A percentile compares a stretch with the other conserved stretches of the same genome.
Evolutionary conservation across 1,140 invertebrate species (phyloP).

Genomic region (Scaptomyza pallida): DNA sequence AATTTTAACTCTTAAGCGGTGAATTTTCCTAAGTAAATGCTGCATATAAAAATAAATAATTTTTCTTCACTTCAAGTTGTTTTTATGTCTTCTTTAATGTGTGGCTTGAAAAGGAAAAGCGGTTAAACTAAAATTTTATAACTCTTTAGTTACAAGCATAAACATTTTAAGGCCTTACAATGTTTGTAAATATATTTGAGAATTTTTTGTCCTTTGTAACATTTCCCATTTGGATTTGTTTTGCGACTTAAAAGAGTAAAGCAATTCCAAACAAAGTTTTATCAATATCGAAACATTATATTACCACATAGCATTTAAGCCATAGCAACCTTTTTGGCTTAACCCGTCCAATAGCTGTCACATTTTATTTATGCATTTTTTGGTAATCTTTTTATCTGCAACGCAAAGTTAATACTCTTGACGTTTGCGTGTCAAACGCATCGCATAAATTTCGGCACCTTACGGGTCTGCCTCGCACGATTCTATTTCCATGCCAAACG

Average conservation of each 20-base stretch:
- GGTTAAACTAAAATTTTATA: too few species aligned
- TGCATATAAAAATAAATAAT: too few species aligned
- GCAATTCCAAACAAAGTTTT: not conserved
- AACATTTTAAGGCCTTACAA: too few species aligned
- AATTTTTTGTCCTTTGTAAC: too few species aligned
- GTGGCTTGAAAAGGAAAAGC: too few species aligned
- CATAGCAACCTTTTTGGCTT: not conserved
- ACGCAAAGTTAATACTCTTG: constrained; percentile 5
- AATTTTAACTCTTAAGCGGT: not conserved
- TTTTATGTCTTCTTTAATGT: too few species aligned
- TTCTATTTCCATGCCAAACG: constrained; percentile 5
- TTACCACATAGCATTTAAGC: not conserved
- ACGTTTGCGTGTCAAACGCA: constrained; percentile 28
- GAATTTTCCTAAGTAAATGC: not conserved
- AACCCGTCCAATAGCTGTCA: constrained; percentile 3
- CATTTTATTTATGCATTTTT: not conserved
- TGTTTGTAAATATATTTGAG: too few species aligned
- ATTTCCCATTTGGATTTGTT: too few species aligned
- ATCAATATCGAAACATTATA: not conserved
- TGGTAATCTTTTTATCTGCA: constrained; percentile 1
- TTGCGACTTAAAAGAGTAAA: too few species aligned
- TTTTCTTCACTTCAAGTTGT: too few species aligned
- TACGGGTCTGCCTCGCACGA: not conserved
- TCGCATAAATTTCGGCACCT: constrained; percentile 19
- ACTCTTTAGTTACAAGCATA: too few species aligned